These are phyloP conservation scores for Diplodus puntazzo DNA, from an alignment of 2,797 vertebrate genomes.

Conservation along the genomic window DNA sequence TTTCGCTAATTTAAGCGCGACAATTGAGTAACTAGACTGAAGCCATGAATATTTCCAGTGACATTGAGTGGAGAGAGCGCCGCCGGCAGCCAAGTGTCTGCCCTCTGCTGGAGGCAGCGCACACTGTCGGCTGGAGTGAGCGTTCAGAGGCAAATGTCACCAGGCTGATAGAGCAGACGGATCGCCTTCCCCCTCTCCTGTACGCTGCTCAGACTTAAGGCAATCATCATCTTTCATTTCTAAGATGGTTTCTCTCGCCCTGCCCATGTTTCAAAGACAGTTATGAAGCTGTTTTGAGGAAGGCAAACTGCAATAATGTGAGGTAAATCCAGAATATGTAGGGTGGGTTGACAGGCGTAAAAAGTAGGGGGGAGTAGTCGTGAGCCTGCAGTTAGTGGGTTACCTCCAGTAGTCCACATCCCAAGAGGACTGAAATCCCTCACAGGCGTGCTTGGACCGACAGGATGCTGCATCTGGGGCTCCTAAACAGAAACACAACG, in stretches of 20 bases:
- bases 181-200: background rate
- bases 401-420: constrained; percentile 10
- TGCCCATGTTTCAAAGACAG: background rate
- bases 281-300: background rate
- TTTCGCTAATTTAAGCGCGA: constrained; percentile 35
- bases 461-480: constrained; percentile 47
- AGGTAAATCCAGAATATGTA: background rate
- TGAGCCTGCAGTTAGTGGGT: constrained; percentile 39
- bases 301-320: background rate
- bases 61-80: constrained; percentile 19
- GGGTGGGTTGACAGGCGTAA: constrained; percentile 32
- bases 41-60: constrained; percentile 36
- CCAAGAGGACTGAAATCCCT: constrained; percentile 33
- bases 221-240: background rate
- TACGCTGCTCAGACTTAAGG: background rate
- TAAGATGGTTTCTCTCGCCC: background rate
- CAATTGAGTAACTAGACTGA: constrained; percentile 18
- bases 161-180: background rate
- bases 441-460: constrained; percentile 25
- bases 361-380: constrained; percentile 10
- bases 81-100: constrained; percentile 49
- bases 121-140: constrained; percentile 28
- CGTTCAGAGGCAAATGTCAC: background rate
- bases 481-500: constrained; percentile 34
- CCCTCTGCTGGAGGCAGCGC: constrained; percentile 76